phyloP scores from a whole-genome alignment of 2,888 invertebrate genomes.

The Drosophila pegasa region DNA sequence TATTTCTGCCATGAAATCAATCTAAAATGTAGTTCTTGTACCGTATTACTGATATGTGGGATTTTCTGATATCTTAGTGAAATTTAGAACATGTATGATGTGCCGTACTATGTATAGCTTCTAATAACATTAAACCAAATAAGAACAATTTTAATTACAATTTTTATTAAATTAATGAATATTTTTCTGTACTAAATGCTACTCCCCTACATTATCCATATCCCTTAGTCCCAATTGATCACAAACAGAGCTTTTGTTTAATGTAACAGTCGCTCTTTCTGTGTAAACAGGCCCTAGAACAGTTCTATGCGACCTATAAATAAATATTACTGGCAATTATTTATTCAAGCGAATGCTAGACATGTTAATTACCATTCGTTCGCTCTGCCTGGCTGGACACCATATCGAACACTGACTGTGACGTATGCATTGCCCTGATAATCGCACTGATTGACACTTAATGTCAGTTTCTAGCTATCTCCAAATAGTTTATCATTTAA shows the following conservation, averaged over 20 bases:
- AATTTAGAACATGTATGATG: too few species aligned
- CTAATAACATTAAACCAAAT: too few species aligned
- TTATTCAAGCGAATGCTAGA: slow-evolving; percentile 21
- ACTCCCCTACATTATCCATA: too few species aligned
- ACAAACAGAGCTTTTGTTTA: neutral
- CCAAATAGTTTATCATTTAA: slow-evolving; percentile 11
- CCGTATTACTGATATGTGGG: too few species aligned
- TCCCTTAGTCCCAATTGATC: neutral
- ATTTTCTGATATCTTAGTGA: too few species aligned
- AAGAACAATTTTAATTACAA: too few species aligned
- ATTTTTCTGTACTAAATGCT: neutral
- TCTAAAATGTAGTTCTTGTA: too few species aligned
- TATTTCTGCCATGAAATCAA: too few species aligned
- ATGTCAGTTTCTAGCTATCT: slow-evolving; percentile 14
- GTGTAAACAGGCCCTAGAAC: neutral
- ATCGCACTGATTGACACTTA: slow-evolving; percentile 17
- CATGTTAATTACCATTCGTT: slow-evolving; percentile 11
- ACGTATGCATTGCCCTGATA: slow-evolving; percentile 12
- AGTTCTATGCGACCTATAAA: neutral
- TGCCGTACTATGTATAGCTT: too few species aligned
- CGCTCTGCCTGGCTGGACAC: slow-evolving; percentile 3
- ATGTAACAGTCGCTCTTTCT: neutral
- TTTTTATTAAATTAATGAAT: neutral
- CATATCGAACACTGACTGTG: slow-evolving; percentile 17
- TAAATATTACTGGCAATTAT: slow-evolving; percentile 20